Conservation (phyloP, 1,140 invertebrate genomes). For the Carposina sasakii region DNA sequence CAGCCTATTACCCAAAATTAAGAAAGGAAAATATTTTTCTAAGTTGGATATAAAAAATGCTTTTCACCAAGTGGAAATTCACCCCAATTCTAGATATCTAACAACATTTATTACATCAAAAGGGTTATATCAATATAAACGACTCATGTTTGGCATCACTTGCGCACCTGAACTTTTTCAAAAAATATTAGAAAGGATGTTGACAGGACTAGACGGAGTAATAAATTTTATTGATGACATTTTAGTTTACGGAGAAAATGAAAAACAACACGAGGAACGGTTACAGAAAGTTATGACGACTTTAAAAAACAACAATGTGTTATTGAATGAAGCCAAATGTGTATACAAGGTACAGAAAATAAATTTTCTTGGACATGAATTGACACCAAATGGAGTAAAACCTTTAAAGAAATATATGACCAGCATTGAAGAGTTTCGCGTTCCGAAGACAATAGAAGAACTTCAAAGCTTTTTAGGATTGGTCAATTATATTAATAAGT, state of each 20-base stretch:
- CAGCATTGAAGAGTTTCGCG: conserved; percentile 35
- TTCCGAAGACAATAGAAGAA: conserved; percentile 38
- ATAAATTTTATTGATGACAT: conserved; percentile 37
- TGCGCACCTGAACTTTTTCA: conserved; percentile 31
- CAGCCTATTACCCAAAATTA: conserved; percentile 31
- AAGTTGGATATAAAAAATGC: conserved; percentile 38
- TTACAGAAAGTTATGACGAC: conserved; percentile 27
- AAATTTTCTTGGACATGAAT: conserved; percentile 56
- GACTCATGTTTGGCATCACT: conserved; percentile 28
- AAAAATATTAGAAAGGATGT: conserved; percentile 24
- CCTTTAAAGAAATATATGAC: conserved; percentile 38
- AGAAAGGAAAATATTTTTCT: conserved; percentile 26
- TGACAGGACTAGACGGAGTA: conserved; percentile 20
- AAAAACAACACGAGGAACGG: conserved; percentile 32
- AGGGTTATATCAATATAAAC: conserved; percentile 28
- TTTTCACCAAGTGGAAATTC: conserved; percentile 29
- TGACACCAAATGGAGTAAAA: conserved; percentile 30
- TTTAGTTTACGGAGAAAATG: conserved; percentile 18
- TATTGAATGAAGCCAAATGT: conserved; percentile 34
- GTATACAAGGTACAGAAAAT: conserved; percentile 27
- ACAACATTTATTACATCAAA: conserved; percentile 26
- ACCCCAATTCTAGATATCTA: conserved; percentile 18
- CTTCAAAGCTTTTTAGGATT: conserved; percentile 58
- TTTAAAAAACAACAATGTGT: conserved; percentile 30
- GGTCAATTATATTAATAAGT: conserved; percentile 57